Conservation (phyloP, 2,888 invertebrate genomes). For the Pachymerium ferrugineum region DNA sequence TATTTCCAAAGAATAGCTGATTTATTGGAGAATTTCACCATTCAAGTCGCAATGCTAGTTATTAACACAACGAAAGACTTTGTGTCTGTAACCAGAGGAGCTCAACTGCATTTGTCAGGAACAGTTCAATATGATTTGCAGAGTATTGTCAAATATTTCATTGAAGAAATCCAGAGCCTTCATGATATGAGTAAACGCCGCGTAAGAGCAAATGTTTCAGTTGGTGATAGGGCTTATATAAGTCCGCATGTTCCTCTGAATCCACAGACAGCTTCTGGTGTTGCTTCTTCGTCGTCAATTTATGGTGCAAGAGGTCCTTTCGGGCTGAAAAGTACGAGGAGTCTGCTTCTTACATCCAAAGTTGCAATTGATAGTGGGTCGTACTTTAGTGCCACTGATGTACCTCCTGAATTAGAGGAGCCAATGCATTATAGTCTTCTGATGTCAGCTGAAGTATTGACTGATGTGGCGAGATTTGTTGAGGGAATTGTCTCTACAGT, state of each 20-base stretch:
- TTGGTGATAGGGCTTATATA: background rate
- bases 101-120: background rate
- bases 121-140: background rate
- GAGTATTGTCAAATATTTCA: background rate
- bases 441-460: background rate
- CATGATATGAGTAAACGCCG: background rate
- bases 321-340: background rate
- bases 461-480: background rate
- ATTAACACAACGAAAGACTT: background rate
- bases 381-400: background rate
- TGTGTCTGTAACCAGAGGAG: background rate
- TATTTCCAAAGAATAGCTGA: background rate
- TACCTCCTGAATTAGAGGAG: background rate
- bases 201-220: background rate
- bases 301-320: background rate
- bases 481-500: background rate
- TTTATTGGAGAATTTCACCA: background rate
- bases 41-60: background rate
- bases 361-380: background rate
- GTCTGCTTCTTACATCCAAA: background rate
- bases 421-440: background rate
- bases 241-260: background rate
- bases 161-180: background rate
- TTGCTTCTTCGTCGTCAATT: background rate
- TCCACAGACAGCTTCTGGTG: background rate